Evolutionary conservation across 92 coral and sea anemone genomes (phyloP).

Genomic region (Siderastrea siderea): DNA sequence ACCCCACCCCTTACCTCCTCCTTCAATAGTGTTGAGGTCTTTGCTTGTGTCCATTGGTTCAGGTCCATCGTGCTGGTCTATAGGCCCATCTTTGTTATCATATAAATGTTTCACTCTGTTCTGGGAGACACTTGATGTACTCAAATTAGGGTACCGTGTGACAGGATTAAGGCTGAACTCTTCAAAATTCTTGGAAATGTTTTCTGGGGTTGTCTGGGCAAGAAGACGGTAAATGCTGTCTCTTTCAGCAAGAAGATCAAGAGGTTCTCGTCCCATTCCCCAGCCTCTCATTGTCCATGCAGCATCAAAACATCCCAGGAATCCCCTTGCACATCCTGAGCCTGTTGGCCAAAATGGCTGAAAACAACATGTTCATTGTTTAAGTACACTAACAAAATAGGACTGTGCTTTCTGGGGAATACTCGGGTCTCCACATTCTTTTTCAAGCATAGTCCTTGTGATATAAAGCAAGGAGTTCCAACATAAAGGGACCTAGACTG

Average conservation of each 20-base stretch:
- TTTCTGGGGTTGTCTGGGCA: constrained; percentile 96
- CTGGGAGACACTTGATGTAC: constrained; percentile 72
- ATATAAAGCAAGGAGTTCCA: no score
- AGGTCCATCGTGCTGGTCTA: constrained; percentile 74
- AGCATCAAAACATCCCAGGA: constrained; percentile 94
- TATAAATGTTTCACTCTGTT: constrained; percentile 84
- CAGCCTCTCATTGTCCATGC: constrained; percentile 98
- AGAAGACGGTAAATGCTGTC: constrained; percentile 88
- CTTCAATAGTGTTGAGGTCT: constrained; percentile 56
- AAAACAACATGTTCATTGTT: not conserved
- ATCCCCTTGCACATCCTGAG: constrained; percentile 98
- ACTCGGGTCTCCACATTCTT: no score
- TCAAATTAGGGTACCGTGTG: constrained; percentile 87
- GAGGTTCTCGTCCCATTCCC: constrained; percentile 91
- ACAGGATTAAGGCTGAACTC: constrained; percentile 90
- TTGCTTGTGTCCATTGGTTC: constrained; percentile 92
- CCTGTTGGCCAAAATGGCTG: constrained; percentile 99
- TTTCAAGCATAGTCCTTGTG: no score
- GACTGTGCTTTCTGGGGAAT: no score
- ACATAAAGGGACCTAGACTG: no score
- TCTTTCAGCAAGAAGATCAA: constrained; percentile 90
- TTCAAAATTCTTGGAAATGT: constrained; percentile 86
- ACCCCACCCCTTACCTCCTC: constrained; percentile 71
- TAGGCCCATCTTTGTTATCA: constrained; percentile 79
- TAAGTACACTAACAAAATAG: no score